Evolutionary conservation across 2,113 vertebrate genomes (phyloP).

Genomic region (Capricornis sumatraensis): DNA sequence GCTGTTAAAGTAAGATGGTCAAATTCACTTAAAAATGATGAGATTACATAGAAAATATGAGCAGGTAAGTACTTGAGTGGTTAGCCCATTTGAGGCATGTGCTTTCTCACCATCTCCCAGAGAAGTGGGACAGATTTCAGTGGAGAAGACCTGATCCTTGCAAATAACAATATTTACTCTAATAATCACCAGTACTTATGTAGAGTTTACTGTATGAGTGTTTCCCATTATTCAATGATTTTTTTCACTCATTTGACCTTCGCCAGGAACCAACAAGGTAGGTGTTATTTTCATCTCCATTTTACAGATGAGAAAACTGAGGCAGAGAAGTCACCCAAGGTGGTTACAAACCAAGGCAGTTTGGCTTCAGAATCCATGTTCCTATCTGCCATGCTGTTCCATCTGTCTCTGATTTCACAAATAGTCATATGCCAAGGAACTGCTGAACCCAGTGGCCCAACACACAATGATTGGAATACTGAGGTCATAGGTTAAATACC

Average conservation of each 20-base stretch:
- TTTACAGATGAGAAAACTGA: background rate
- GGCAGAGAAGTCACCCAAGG: background rate
- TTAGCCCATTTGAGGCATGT: background rate
- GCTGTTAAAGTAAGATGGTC: conserved; percentile 48
- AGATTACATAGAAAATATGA: background rate
- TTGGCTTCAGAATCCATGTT: background rate
- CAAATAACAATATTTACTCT: background rate
- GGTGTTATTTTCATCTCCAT: background rate
- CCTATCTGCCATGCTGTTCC: background rate
- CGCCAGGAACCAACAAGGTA: background rate
- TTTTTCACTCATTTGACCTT: background rate
- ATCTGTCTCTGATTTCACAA: background rate
- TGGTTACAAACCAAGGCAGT: background rate
- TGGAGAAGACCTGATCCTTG: background rate
- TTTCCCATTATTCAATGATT: background rate
- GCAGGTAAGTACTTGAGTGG: background rate
- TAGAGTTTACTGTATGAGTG: background rate
- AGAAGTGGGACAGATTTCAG: background rate
- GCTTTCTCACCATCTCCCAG: background rate
- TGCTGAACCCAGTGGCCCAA: too few species aligned
- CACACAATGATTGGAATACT: background rate
- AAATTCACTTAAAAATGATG: conserved; percentile 14
- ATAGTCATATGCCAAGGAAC: background rate
- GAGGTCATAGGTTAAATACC: background rate
- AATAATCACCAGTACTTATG: background rate